These are phyloP conservation scores for Rhagium mordax DNA, from an alignment of 2,888 invertebrate species.

Conservation along the genomic window DNA sequence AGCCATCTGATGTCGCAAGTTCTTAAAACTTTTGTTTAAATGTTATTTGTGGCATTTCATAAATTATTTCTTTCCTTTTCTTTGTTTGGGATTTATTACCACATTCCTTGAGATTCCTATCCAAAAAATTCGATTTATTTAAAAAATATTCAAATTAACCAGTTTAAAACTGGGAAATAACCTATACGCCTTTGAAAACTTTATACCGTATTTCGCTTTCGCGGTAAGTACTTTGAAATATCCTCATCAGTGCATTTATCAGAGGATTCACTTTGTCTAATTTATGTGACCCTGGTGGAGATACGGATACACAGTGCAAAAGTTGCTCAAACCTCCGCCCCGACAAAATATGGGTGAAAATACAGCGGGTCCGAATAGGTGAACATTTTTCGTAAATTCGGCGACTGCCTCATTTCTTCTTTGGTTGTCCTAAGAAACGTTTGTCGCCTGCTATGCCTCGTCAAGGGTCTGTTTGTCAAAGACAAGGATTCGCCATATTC, in stretches of 20 bases:
- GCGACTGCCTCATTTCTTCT: not conserved
- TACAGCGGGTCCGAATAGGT: not conserved
- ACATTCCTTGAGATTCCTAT: too few relatives aligned
- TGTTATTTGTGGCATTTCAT: too few relatives aligned
- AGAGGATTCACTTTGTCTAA: slow-evolving; percentile 16
- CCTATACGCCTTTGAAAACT: too few relatives aligned
- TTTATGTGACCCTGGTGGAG: slow-evolving; percentile 17
- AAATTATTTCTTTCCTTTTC: too few relatives aligned
- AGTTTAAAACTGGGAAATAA: too few relatives aligned
- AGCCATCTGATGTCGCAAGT: slow-evolving; percentile 46
- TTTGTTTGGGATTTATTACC: too few relatives aligned
- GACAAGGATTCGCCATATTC: not conserved
- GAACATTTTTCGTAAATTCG: not conserved
- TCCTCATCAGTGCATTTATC: not conserved
- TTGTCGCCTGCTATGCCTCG: slow-evolving; percentile 19
- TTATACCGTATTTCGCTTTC: slow-evolving; percentile 52
- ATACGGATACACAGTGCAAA: slow-evolving; percentile 9
- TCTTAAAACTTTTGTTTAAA: too few relatives aligned
- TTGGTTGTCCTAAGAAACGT: not conserved
- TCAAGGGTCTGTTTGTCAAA: slow-evolving; percentile 17
- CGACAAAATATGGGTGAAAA: slow-evolving; percentile 13
- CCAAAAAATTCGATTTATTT: too few relatives aligned
- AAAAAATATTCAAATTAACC: too few relatives aligned
- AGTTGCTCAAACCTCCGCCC: slow-evolving; percentile 14
- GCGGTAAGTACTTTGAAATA: slow-evolving; percentile 22